Evolutionary conservation across 92 coral and sea anemone species (phyloP), one percentile per base, ranked within the genome.

Genomic region (Parazoanthus darwini): DNA sequence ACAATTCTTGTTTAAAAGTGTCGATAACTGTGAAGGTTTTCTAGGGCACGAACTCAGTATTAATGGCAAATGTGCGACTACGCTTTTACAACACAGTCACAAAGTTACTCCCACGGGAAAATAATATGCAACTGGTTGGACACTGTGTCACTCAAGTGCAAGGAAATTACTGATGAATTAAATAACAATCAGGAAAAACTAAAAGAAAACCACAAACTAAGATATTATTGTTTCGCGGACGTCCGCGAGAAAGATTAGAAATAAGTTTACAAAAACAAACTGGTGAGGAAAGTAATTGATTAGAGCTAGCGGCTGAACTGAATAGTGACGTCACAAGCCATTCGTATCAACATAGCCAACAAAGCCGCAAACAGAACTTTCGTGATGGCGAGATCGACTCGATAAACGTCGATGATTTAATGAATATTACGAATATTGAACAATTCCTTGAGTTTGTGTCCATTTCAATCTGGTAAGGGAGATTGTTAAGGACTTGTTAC

Each of bases 331-430:
- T 84, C 87, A 84, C 79, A 54, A 38, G 66, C 67, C 66, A 70
- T 35, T 82, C 87, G 66, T 84, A 84, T 84, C 87, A 84, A 84
- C 79, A 84, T 67, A 84, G 66, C 79, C 33, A 84, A 84, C 78
- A 84, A 84, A 84, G 79, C 71, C 26, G 79, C 77, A 84, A 84
- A 84, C 87, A 84, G 67, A 84, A 84, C 66, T 35, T 71, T 84
- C 79, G 87, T 84, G 87, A 71, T 84, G 78, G 70, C 78, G 67
- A 68, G 87, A 83, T 83, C 44, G 87, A 43, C 59, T 70, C 79
- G 78, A 72, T 50, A 70, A 80, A 70, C 46, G 87, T 84, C 79
- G 87, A 84, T 71, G 66, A 44, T 84, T 84, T 84, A 84, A 84
- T 71, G 46, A 84, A 84, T 84, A 84, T 70, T 71, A 44, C 71